Evolutionary conservation across 2,888 invertebrate species (phyloP).

Genomic region (Achlya flavicornis): DNA sequence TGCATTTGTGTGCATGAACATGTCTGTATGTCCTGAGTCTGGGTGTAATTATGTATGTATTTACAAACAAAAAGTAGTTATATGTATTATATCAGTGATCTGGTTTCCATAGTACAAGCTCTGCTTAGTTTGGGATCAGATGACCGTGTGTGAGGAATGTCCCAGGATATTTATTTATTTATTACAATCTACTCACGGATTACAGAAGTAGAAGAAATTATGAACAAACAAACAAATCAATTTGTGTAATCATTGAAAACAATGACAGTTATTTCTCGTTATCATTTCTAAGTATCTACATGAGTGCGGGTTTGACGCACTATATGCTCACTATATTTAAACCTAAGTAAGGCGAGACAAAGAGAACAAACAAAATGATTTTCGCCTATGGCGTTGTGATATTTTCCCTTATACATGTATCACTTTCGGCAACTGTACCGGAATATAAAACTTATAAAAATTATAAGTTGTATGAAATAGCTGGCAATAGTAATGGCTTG

Average conservation of each 20-base stretch:
- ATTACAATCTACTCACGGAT: neutral
- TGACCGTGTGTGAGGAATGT: no score
- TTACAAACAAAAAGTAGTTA: no score
- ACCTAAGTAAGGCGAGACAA: neutral
- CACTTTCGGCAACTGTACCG: conserved; percentile 16
- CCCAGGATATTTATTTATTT: no score
- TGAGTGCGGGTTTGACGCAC: conserved; percentile 5
- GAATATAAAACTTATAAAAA: conserved; percentile 36
- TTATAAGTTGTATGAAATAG: conserved; percentile 37
- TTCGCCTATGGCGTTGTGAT: neutral
- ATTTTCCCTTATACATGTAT: neutral
- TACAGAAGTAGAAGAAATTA: neutral
- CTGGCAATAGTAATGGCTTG: conserved; percentile 31
- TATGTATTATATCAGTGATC: no score
- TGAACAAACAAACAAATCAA: neutral
- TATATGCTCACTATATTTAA: neutral
- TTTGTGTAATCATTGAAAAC: neutral
- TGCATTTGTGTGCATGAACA: no score
- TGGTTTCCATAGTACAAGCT: no score
- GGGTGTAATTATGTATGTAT: no score
- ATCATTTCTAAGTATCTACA: neutral
- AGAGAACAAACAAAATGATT: neutral
- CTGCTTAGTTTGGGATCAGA: no score
- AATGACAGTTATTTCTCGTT: neutral
- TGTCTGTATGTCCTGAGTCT: no score